Conservation (phyloP, 2,113 vertebrate species). For the Colaptes auratus region DNA sequence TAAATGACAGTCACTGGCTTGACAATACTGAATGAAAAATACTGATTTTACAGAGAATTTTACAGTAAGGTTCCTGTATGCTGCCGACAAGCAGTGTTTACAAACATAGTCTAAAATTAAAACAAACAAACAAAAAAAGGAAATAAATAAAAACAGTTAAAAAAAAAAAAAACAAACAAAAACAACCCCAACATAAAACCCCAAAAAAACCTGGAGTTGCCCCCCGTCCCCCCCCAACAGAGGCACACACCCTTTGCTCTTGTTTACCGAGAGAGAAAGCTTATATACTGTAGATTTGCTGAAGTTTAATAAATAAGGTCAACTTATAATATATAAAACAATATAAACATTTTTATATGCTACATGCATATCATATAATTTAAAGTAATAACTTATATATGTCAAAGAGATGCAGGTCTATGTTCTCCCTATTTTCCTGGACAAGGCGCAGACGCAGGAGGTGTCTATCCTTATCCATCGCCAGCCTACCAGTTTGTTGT, state of each 20-base stretch:
- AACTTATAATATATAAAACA: slow-evolving; percentile 93
- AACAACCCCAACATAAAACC: too few species aligned
- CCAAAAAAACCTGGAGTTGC: slow-evolving; percentile 53
- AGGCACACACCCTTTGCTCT: slow-evolving; percentile 79
- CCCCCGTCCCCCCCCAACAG: slow-evolving; percentile 48
- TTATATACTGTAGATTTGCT: slow-evolving; percentile 82
- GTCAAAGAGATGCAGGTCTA: slow-evolving; percentile 77
- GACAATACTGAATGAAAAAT: slow-evolving; percentile 82
- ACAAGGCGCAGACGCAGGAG: slow-evolving; percentile 95
- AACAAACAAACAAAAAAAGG: too few species aligned
- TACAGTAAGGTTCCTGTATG: slow-evolving; percentile 66
- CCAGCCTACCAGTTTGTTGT: slow-evolving; percentile 87
- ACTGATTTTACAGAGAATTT: slow-evolving; percentile 78
- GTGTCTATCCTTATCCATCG: slow-evolving; percentile 98
- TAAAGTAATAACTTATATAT: slow-evolving; percentile 99
- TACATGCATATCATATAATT: slow-evolving; percentile 99
- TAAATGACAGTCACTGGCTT: slow-evolving; percentile 75
- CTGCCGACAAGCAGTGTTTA: slow-evolving; percentile 47
- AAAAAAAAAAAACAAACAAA: too few species aligned
- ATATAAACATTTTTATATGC: slow-evolving; percentile 96
- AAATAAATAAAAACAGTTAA: too few species aligned
- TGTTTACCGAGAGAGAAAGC: slow-evolving; percentile 83
- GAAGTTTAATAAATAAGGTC: slow-evolving; percentile 98
- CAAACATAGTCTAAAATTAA: slow-evolving; percentile 58
- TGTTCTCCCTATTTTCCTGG: slow-evolving; percentile 91